Evolutionary conservation across 2,888 invertebrate species (phyloP).

Genomic region (Dendrolimus houi): DNA sequence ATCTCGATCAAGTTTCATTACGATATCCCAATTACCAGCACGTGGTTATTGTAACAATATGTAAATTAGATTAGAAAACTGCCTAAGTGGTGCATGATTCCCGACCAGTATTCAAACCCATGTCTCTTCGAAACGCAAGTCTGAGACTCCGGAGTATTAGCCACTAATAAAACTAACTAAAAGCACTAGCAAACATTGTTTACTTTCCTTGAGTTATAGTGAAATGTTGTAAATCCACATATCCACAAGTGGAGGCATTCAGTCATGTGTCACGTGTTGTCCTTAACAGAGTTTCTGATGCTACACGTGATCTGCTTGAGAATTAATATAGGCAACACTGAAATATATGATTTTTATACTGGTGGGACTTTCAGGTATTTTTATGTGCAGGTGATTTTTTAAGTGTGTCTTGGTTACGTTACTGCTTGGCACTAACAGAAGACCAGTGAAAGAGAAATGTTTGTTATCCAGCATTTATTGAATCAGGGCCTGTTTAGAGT

Average conservation of each 20-base stretch:
- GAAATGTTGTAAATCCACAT: not conserved
- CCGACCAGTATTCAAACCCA: not conserved
- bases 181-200: not conserved
- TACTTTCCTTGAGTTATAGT: not conserved
- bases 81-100: not conserved
- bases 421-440: not conserved
- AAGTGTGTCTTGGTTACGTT: too few relatives aligned
- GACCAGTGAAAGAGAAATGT: not conserved
- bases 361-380: not conserved
- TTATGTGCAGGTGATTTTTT: too few relatives aligned
- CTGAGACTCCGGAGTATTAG: too few relatives aligned
- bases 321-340: not conserved
- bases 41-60: too few relatives aligned
- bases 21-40: too few relatives aligned
- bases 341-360: not conserved
- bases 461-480: too few relatives aligned
- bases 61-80: too few relatives aligned
- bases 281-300: not conserved
- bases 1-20: too few relatives aligned
- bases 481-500: too few relatives aligned
- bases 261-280: not conserved
- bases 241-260: not conserved
- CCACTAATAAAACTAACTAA: not conserved
- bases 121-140: not conserved
- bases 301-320: not conserved